A percentile compares a stretch with the other conserved stretches of the same genome.
Evolutionary conservation across 2,888 invertebrate genomes (phyloP).

Genomic region (Oscheius sp.): DNA sequence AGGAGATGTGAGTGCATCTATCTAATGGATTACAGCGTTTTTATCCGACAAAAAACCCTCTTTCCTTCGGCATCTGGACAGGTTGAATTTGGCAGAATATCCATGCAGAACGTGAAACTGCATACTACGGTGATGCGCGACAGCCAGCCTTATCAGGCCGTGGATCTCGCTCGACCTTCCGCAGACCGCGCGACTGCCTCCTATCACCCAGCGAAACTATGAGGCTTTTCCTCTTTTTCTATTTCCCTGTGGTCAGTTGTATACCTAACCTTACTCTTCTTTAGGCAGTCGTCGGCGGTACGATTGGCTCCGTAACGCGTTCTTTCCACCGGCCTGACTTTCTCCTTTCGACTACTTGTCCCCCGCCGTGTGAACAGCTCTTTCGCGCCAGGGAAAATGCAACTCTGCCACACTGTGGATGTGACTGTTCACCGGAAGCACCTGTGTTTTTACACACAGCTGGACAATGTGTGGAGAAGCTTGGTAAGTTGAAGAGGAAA

Average conservation of each 20-base stretch:
- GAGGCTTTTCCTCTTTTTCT: background rate
- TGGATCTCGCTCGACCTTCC: conserved; percentile 22
- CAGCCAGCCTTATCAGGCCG: conserved; percentile 14
- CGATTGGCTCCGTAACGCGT: background rate
- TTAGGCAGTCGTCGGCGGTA: background rate
- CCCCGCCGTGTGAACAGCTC: conserved; percentile 49
- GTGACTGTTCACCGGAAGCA: conserved; percentile 47
- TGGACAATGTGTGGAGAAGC: conserved; percentile 46
- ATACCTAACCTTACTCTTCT: background rate
- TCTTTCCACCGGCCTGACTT: conserved; percentile 34
- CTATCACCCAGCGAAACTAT: conserved; percentile 6
- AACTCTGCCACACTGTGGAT: conserved; percentile 34
- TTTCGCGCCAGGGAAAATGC: conserved; percentile 37
- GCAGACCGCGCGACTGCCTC: conserved; percentile 15
- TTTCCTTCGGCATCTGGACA: no score
- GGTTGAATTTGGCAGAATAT: no score
- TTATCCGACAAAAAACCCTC: no score
- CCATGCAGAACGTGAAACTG: no score
- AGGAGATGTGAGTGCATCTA: no score
- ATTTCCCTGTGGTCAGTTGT: background rate
- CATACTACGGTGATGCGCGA: conserved; percentile 13
- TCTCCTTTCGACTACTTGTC: conserved; percentile 52
- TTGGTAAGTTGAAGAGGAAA: no score
- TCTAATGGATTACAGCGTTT: no score
- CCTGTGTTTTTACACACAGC: conserved; percentile 53